Evolutionary conservation across 2,888 invertebrate genomes (phyloP).

Genomic region (Parasteatoda lunata): DNA sequence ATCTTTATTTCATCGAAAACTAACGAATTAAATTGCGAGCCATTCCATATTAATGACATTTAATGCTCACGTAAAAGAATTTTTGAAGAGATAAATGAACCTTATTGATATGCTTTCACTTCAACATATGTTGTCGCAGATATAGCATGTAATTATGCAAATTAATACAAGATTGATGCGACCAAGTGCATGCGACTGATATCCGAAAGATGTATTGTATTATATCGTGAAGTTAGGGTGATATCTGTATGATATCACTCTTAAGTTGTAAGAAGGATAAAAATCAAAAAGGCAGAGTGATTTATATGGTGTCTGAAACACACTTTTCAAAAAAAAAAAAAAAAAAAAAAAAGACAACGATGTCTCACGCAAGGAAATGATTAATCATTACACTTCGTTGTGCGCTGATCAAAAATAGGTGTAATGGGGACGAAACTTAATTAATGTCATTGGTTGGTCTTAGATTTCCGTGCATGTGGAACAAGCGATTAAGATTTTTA

Average conservation of each 20-base stretch:
- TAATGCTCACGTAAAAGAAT: neutral
- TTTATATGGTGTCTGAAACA: constrained; percentile 7
- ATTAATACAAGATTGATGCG: neutral
- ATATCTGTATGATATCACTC: neutral
- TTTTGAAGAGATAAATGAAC: neutral
- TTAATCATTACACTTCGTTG: neutral
- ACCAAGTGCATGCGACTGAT: neutral
- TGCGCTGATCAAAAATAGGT: too few species aligned
- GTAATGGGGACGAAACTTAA: too few species aligned
- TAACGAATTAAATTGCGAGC: neutral
- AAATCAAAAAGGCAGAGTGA: constrained; percentile 14
- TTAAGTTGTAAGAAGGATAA: constrained; percentile 2
- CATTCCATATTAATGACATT: neutral
- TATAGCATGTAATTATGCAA: neutral
- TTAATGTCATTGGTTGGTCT: too few species aligned
- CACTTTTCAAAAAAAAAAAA: neutral
- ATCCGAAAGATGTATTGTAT: neutral
- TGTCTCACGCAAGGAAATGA: neutral
- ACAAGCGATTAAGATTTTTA: too few species aligned
- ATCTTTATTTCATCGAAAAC: neutral
- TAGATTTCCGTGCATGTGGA: too few species aligned
- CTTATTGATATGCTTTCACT: neutral
- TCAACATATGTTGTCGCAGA: neutral
- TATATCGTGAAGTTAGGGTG: neutral
- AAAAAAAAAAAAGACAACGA: neutral